Conservation (phyloP, 1,140 invertebrate species). For the Lutraria rhynchaena region DNA sequence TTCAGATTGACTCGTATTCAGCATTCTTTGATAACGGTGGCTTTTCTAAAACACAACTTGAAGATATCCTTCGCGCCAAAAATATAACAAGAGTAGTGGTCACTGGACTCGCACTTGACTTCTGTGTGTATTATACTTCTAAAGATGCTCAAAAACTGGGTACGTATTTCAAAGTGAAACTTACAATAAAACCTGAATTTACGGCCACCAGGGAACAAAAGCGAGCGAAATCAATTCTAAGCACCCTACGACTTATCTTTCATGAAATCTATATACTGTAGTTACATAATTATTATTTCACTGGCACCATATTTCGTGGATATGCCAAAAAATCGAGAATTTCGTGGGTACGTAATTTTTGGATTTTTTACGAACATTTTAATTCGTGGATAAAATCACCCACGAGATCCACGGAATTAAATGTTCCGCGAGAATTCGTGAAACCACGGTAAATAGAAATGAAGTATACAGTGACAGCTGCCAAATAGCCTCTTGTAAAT, state of each 20-base stretch:
- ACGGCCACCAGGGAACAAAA: too few species aligned
- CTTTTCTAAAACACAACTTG: slow-evolving; percentile 66
- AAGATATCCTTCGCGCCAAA: slow-evolving; percentile 51
- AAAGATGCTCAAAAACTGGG: slow-evolving; percentile 67
- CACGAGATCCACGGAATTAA: too few species aligned
- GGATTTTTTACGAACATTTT: too few species aligned
- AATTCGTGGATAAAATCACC: too few species aligned
- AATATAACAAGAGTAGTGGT: slow-evolving; percentile 64
- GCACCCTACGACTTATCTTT: neutral
- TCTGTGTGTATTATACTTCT: slow-evolving; percentile 74
- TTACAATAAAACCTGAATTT: neutral
- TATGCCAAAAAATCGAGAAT: neutral
- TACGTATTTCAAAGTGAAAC: neutral
- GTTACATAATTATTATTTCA: too few species aligned
- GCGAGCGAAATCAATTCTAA: neutral
- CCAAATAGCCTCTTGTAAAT: neutral
- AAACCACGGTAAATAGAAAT: too few species aligned
- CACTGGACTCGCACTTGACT: slow-evolving; percentile 70
- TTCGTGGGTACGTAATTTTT: neutral
- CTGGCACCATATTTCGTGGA: neutral
- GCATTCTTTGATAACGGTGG: slow-evolving; percentile 72
- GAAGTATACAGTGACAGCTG: neutral
- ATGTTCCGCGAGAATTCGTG: too few species aligned
- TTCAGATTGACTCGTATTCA: slow-evolving; percentile 74
- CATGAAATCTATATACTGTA: neutral